Evolutionary conservation across 1,140 invertebrate genomes (phyloP), one percentile per base, ranked within the genome.

Genomic region (Chymomyza costata): DNA sequence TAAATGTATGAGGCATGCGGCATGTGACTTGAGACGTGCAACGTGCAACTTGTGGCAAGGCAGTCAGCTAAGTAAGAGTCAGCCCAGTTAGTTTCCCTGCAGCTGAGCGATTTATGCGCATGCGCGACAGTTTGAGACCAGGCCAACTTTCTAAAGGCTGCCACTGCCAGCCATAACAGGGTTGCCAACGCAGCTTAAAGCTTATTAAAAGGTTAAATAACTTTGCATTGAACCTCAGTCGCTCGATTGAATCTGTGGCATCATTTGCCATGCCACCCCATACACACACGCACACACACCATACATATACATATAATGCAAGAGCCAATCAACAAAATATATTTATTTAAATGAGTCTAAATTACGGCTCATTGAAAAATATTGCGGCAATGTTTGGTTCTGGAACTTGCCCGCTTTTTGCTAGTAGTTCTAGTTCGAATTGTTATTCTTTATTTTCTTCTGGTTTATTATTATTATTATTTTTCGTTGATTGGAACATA

Each of bases 301-400:
- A n/a, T n/a, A n/a, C n/a, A n/a, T n/a, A n/a, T n/a, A n/a, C n/a
- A 53, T 51, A 66, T 64, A 80, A 68, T 55, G 58, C 53, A 54
- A 67, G 64, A 80, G 73, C 63, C 73, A 78, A 80, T 80, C 73
- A 80, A 78, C 59, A 19, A 78, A 81, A 70, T 81, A 78, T 81
- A 80, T 78, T 81, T 78, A 78, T 78, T 78, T 78, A 78, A 78
- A 78, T 78, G 73, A 78, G 73, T 81, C 73, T 78, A 78, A 78
- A 78, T 78, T 78, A 78, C 74, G 74, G 63, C 73, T 78, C 73
- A 78, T 78, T 78, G 73, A 78, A 78, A 81, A 73, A 67, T 73
- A 78, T 80, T 78, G 53, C 45, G 19, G 52, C 65, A 37, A 31
- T 30, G 28, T 17, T 5, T 54, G 11, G 13, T 2, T 40, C 25